Base-by-base conservation (phyloP, 1,140 invertebrate genomes). In the Paralvinella palmiformis region DNA sequence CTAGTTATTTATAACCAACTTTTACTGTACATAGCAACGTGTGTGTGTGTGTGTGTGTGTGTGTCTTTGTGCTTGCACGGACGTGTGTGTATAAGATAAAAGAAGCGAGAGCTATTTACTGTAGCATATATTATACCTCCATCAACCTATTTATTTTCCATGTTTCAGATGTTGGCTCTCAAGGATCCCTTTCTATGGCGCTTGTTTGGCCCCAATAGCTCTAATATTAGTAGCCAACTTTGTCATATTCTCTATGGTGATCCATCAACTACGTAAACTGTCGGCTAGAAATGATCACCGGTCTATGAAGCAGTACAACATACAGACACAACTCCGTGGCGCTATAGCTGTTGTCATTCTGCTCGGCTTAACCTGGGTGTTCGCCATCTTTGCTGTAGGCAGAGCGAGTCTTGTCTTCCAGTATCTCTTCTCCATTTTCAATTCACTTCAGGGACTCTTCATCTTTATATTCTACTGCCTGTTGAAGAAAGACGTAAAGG, bases 361-460 rank as follows among this genome's bases (percentile, higher is more conserved):
- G 17, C 75, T 85, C 4, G 84, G 84, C 20, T 74, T 85, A 0
- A 83, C 83, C 0, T 85, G 84, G 84, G 70, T 82, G 0, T 80
- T 84, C 56, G 84, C 82, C 29, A 72, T 83, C 24, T 74, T 85
- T 53, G 82, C 83, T 20, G 71, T 85, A 5, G 81, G 80, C 48
- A 69, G 78, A 31, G 73, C 67, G 20, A 75, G 78, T 22, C 63
- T 83, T 0, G 71, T 78, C 7, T 83, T 84, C 66, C 76, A 80
- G 48, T 85, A 85, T 64, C 67, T 85, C 5, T 85, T 84, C 69
- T 82, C 81, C 62, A 72, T 84, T 17, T 74, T 77, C 29, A 85
- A 83, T 65, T 83, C 83, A 10, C 68, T 84, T 10, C 83, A 84
- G 71, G 83, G 83, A 35, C 75, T 84, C 56, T 79, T 84, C 59